Conservation (phyloP, 2,797 vertebrate species). For the Pseudotriccus pelzelni region DNA sequence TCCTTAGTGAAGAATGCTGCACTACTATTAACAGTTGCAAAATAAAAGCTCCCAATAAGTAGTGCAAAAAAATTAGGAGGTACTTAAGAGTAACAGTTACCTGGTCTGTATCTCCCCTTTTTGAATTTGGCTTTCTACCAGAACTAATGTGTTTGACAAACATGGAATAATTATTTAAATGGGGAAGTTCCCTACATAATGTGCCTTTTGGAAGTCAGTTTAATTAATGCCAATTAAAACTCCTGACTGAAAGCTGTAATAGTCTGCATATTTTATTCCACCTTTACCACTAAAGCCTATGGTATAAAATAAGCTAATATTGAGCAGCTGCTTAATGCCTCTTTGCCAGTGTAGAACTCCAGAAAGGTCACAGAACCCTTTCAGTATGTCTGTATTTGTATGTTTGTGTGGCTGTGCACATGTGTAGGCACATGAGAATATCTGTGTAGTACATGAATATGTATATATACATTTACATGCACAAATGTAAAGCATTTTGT, state of each 20-base stretch:
- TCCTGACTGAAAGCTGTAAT: slow-evolving; percentile 24
- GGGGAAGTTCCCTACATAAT: background rate
- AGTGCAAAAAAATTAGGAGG: slow-evolving; percentile 40
- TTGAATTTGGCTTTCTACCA: slow-evolving; percentile 45
- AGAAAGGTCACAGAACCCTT: background rate
- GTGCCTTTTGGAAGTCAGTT: slow-evolving; percentile 1
- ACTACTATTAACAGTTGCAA: background rate
- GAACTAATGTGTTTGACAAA: slow-evolving; percentile 44
- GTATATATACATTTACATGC: too few relatives aligned
- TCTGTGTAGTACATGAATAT: background rate
- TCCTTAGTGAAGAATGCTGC: background rate
- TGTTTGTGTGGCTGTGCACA: fast-evolving
- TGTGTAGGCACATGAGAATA: fast-evolving
- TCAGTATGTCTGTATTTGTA: background rate
- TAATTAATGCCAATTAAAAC: slow-evolving; percentile 56
- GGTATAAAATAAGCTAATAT: background rate
- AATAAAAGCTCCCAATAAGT: slow-evolving; percentile 30
- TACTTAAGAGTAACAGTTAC: slow-evolving; percentile 25
- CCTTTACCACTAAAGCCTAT: background rate
- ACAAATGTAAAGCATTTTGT: background rate
- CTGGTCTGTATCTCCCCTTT: background rate
- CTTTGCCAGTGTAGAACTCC: background rate
- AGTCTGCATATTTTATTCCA: background rate
- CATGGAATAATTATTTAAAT: slow-evolving; percentile 46
- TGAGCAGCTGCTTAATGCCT: background rate